Conservation (phyloP, 2,888 invertebrate genomes). For the Hyalella azteca region DNA sequence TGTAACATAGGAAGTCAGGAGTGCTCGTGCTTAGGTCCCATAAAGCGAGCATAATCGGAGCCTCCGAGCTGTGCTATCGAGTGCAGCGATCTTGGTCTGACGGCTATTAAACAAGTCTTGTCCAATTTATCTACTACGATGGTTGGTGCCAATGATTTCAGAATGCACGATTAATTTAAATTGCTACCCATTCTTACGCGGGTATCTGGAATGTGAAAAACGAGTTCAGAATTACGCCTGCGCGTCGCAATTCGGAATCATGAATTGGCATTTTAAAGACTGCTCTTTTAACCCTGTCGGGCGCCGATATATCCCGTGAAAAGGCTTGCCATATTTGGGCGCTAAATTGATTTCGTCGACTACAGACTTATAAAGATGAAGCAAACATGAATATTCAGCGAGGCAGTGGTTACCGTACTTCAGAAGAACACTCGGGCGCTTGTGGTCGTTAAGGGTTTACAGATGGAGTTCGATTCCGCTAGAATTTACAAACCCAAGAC, state of each 20-base stretch:
- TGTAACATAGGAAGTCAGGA: not conserved
- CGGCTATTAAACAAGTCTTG: slow-evolving; percentile 6
- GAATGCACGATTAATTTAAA: slow-evolving; percentile 27
- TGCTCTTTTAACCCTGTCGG: slow-evolving; percentile 19
- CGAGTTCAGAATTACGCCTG: not conserved
- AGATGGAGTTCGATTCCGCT: too few relatives aligned
- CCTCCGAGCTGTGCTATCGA: not conserved
- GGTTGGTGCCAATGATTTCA: slow-evolving; percentile 33
- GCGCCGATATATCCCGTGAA: too few relatives aligned
- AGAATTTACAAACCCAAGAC: too few relatives aligned
- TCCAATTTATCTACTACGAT: slow-evolving; percentile 24
- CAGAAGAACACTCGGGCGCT: not conserved
- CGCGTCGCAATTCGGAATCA: slow-evolving; percentile 9
- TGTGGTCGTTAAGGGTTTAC: too few relatives aligned
- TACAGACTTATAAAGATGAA: too few relatives aligned
- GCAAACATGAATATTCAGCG: slow-evolving; percentile 1
- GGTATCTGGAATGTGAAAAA: slow-evolving; percentile 26
- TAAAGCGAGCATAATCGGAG: not conserved
- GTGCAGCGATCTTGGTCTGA: not conserved
- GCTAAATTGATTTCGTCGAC: not conserved
- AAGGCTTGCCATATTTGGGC: not conserved
- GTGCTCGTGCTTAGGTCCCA: not conserved
- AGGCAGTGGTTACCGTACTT: not conserved
- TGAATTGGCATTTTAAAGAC: not conserved
- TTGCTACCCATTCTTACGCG: slow-evolving; percentile 8